phyloP scores from a whole-genome alignment of 2,797 vertebrate genomes.

The Amazonetta brasiliensis region DNA sequence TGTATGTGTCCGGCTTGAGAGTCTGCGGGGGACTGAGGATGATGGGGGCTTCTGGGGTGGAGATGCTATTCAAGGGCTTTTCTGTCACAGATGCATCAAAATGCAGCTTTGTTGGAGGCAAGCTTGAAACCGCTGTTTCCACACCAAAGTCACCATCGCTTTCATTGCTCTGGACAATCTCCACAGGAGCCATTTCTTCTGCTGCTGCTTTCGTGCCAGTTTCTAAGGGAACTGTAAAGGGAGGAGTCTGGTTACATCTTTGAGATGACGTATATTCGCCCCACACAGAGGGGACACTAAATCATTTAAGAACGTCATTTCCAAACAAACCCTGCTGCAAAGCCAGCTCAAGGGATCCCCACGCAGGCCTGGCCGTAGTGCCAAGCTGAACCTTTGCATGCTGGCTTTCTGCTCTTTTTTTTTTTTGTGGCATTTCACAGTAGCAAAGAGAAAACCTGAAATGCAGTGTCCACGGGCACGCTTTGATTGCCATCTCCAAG shows the following conservation, averaged over 20 bases:
- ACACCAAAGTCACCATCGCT: constrained; percentile 59
- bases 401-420: background rate
- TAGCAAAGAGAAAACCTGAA: background rate
- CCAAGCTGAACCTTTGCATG: rapidly evolving
- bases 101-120: background rate
- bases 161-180: constrained; percentile 82
- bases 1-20: constrained; percentile 88
- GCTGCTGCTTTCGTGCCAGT: constrained; percentile 57
- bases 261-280: rapidly evolving
- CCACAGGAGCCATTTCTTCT: constrained; percentile 33
- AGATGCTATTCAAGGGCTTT: constrained; percentile 49
- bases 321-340: background rate
- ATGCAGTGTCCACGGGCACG: rapidly evolving
- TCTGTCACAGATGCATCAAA: constrained; percentile 20
- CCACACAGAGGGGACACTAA: rapidly evolving
- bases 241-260: constrained; percentile 17
- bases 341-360: background rate
- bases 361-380: background rate
- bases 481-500: background rate
- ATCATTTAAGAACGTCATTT: background rate
- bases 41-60: constrained; percentile 92
- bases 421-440: too few species aligned
- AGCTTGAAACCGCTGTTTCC: background rate
- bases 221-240: constrained; percentile 75
- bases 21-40: constrained; percentile 95